Evolutionary conservation across 2,888 invertebrate species (phyloP).

Genomic region (Parasteatoda lunata): DNA sequence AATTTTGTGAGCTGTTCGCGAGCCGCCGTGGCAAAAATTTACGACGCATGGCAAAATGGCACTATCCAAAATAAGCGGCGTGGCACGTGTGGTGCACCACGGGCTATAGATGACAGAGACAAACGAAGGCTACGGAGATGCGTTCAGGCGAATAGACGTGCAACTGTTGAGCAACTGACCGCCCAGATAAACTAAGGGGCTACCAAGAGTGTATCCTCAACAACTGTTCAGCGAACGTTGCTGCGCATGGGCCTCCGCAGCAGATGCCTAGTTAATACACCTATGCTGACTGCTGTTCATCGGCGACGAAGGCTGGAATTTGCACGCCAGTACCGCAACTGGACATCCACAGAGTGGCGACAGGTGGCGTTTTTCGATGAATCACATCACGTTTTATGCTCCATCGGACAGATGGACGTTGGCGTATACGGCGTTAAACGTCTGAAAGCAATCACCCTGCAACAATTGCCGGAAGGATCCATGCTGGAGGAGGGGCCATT

Average conservation of each 20-base stretch:
- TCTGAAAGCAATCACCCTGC: neutral
- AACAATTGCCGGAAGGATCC: neutral
- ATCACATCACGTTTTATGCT: neutral
- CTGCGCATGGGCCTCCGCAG: too few relatives aligned
- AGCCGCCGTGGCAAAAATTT: constrained; percentile 4
- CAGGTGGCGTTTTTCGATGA: neutral
- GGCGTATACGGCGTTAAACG: neutral
- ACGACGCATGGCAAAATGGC: neutral
- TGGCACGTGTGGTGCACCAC: neutral
- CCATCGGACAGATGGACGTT: constrained; percentile 7
- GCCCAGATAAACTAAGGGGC: too few relatives aligned
- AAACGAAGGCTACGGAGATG: too few relatives aligned
- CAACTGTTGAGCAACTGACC: too few relatives aligned
- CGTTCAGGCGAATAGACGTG: constrained; percentile 13
- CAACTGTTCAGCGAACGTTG: too few relatives aligned
- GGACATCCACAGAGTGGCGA: neutral
- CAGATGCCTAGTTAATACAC: neutral
- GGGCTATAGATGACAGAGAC: too few relatives aligned
- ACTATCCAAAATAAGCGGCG: neutral
- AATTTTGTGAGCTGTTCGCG: constrained; percentile 13
- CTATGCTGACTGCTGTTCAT: neutral
- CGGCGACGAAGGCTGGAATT: neutral
- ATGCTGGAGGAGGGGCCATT: neutral
- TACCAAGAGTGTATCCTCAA: too few relatives aligned
- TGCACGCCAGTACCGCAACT: neutral